Evolutionary conservation across 2,113 vertebrate genomes (phyloP).

Genomic region (Tringa solitaria): DNA sequence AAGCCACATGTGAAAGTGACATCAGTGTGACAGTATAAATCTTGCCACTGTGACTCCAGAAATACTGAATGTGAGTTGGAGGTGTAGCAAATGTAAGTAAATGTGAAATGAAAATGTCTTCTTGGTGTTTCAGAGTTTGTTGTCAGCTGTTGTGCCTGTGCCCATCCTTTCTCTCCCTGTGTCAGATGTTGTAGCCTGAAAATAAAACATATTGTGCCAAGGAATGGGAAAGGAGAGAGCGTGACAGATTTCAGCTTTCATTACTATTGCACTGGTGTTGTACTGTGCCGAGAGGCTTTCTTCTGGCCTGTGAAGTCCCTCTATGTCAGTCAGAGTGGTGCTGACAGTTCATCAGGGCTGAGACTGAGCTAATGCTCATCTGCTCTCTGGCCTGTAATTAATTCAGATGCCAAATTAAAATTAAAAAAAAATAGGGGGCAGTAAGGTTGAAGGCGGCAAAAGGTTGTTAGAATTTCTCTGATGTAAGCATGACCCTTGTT

Average conservation of each 20-base stretch:
- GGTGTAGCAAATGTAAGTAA: neutral
- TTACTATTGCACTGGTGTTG: accelerated
- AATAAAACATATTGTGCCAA: neutral
- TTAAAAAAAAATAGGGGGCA: accelerated
- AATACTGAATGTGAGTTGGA: neutral
- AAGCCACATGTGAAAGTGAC: neutral
- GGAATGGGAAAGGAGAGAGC: neutral
- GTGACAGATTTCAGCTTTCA: accelerated
- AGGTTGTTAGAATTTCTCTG: neutral
- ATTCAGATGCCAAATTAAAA: neutral
- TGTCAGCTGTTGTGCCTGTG: neutral
- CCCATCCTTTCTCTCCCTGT: neutral
- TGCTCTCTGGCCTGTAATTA: neutral
- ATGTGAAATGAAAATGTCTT: neutral
- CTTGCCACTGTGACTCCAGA: neutral
- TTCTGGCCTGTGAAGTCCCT: neutral
- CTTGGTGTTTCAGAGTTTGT: neutral
- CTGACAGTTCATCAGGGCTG: neutral
- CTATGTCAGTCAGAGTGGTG: neutral
- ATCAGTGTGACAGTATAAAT: neutral
- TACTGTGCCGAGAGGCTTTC: neutral
- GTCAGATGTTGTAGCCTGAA: neutral
- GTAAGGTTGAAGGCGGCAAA: neutral
- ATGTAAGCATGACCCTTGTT: neutral
- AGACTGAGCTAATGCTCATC: neutral